A percentile compares a stretch with the other conserved stretches of the same genome.
Evolutionary conservation across 2,888 invertebrate genomes (phyloP).

Genomic region (Phrixothrix hirtus): DNA sequence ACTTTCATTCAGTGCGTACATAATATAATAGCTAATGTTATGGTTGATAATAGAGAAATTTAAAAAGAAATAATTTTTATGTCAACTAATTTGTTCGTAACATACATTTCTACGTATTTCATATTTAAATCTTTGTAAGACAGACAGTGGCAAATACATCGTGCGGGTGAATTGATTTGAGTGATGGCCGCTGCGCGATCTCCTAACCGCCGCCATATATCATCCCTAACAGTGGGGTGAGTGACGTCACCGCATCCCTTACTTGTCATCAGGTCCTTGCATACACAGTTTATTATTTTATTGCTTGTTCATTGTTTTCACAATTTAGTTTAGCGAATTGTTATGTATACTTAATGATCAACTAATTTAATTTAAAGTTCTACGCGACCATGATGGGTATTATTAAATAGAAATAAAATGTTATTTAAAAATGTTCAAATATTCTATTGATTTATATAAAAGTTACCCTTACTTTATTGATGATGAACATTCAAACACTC

Average conservation of each 20-base stretch:
- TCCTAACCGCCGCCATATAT: conserved; percentile 64
- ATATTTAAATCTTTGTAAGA: conserved; percentile 31
- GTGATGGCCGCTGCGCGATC: conserved; percentile 63
- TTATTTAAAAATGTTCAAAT: too few relatives aligned
- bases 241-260: conserved; percentile 50
- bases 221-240: conserved; percentile 57
- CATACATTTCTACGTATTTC: conserved; percentile 3
- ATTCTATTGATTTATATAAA: too few relatives aligned
- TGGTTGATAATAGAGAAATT: too few relatives aligned
- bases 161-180: conserved; percentile 56
- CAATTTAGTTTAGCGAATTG: conserved; percentile 20
- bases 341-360: background rate
- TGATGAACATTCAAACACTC: too few relatives aligned
- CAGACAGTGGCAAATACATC: conserved; percentile 40
- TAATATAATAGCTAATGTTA: too few relatives aligned
- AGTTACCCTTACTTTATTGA: too few relatives aligned
- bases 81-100: too few relatives aligned
- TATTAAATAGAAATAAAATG: too few relatives aligned
- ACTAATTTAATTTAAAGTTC: too few relatives aligned
- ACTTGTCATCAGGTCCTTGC: conserved; percentile 46
- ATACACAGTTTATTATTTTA: conserved; percentile 48
- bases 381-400: too few relatives aligned
- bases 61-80: too few relatives aligned
- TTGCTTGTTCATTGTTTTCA: conserved; percentile 43
- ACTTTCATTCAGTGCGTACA: too few relatives aligned